phyloP scores from a whole-genome alignment of 2,888 invertebrate genomes.

The Drosophila pseudotalamancana region DNA sequence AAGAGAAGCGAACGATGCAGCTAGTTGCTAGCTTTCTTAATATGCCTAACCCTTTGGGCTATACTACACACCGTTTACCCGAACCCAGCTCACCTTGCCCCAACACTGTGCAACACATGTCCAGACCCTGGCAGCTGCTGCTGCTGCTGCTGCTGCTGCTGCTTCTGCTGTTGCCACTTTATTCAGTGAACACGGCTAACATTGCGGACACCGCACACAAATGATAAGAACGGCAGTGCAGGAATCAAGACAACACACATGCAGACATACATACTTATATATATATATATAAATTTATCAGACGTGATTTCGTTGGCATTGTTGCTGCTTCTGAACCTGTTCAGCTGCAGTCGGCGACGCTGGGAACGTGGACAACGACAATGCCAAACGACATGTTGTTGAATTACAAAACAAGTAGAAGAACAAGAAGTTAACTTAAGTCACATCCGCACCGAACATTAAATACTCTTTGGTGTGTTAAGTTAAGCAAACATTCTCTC shows the following conservation, averaged over 20 bases:
- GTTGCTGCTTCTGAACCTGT: constrained; percentile 64
- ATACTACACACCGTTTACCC: background rate
- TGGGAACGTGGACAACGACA: constrained; percentile 59
- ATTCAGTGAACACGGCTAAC: constrained; percentile 39
- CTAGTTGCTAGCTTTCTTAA: constrained; percentile 51
- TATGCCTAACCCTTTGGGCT: constrained; percentile 50
- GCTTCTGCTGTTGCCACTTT: constrained; percentile 12
- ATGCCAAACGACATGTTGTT: constrained; percentile 69
- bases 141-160: constrained; percentile 6
- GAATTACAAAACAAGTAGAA: constrained; percentile 64
- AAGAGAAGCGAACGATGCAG: constrained; percentile 10
- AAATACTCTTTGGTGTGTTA: constrained; percentile 32
- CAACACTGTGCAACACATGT: constrained; percentile 43
- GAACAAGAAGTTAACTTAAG: constrained; percentile 34
- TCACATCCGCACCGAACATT: constrained; percentile 32
- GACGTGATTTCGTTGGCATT: constrained; percentile 68
- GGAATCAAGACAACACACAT: constrained; percentile 56
- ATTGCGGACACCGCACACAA: constrained; percentile 41
- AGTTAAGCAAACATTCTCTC: too few relatives aligned
- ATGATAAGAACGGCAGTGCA: constrained; percentile 61
- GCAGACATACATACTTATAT: constrained; percentile 10
- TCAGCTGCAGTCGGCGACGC: constrained; percentile 52
- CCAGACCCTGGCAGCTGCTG: constrained; percentile 29
- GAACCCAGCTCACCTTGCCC: background rate
- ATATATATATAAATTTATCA: constrained; percentile 53